Evolutionary conservation across 92 coral and sea anemone species (phyloP).

Genomic region (Phenganax subtilis): DNA sequence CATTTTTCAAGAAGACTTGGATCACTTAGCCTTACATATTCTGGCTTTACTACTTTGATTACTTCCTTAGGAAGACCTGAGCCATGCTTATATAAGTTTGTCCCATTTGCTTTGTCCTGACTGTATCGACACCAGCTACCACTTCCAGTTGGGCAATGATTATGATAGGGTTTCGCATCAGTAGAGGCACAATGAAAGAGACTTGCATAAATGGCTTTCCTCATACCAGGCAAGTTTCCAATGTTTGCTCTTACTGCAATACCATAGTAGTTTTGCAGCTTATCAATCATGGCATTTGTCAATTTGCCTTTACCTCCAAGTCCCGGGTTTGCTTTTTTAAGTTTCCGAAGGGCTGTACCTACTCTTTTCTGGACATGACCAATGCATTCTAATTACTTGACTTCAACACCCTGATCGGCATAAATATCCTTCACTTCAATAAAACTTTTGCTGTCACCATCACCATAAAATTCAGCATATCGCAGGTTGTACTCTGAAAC

Average conservation of each 20-base stretch:
- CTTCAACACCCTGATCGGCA: slow-evolving; percentile 3
- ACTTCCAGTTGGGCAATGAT: slow-evolving; percentile 51
- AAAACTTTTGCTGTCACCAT: slow-evolving; percentile 36
- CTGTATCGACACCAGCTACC: slow-evolving; percentile 52
- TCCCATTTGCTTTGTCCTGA: slow-evolving; percentile 34
- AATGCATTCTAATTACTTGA: slow-evolving; percentile 37
- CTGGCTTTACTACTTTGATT: slow-evolving; percentile 40
- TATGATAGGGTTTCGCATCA: slow-evolving; percentile 37
- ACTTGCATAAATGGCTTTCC: slow-evolving; percentile 48
- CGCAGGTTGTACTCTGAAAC: slow-evolving; percentile 11
- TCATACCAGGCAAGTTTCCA: slow-evolving; percentile 48
- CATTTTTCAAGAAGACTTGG: slow-evolving; percentile 41
- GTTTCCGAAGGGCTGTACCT: slow-evolving; percentile 53
- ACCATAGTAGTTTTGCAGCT: slow-evolving; percentile 51
- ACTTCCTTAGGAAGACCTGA: slow-evolving; percentile 45
- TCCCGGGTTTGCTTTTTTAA: slow-evolving; percentile 45
- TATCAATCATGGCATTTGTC: slow-evolving; percentile 52
- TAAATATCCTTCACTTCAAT: slow-evolving; percentile 33
- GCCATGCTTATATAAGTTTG: slow-evolving; percentile 44
- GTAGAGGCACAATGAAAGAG: slow-evolving; percentile 55
- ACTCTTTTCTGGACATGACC: slow-evolving; percentile 54
- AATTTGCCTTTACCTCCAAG: slow-evolving; percentile 52
- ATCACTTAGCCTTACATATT: slow-evolving; percentile 47
- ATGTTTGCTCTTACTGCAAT: slow-evolving; percentile 56
- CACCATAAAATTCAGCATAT: slow-evolving; percentile 24